Conservation (phyloP, 53 echinoderm and acorn worm genomes). For the Echinarachnius parma region DNA sequence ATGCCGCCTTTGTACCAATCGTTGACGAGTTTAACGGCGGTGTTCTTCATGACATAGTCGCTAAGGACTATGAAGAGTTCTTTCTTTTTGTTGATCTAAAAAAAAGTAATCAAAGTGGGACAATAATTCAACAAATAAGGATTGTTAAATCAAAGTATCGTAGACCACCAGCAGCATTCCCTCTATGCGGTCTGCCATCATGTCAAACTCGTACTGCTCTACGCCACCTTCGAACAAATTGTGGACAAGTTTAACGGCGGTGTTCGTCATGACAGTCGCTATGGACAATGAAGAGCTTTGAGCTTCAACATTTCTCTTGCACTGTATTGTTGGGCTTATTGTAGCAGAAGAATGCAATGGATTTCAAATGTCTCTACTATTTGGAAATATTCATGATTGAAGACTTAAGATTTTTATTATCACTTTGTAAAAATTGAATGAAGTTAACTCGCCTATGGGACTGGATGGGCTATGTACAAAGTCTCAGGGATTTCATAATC, state of each 20-base stretch:
- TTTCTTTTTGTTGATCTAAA: slow-evolving; percentile 19
- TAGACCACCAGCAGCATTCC: slow-evolving; percentile 24
- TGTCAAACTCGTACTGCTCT: slow-evolving; percentile 64
- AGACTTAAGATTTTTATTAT: too few relatives aligned
- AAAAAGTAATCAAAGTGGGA: too few relatives aligned
- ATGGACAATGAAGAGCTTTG: too few relatives aligned
- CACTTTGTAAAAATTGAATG: too few relatives aligned
- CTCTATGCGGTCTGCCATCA: slow-evolving; percentile 47
- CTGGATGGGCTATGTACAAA: too few relatives aligned
- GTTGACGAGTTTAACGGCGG: slow-evolving; percentile 25
- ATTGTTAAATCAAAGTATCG: neutral
- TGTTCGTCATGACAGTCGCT: slow-evolving; percentile 12
- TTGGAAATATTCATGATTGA: too few relatives aligned
- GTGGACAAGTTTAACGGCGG: slow-evolving; percentile 24
- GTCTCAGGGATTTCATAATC: too few relatives aligned
- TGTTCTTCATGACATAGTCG: slow-evolving; percentile 20
- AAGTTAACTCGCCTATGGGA: too few relatives aligned
- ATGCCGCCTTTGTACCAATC: slow-evolving; percentile 56
- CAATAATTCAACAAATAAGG: neutral
- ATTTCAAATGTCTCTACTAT: too few relatives aligned
- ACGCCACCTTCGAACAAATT: slow-evolving; percentile 54
- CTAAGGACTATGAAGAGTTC: slow-evolving; percentile 12
- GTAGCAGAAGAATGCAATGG: too few relatives aligned
- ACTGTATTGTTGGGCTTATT: too few relatives aligned
- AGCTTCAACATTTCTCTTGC: too few relatives aligned